A percentile compares a stretch with the other conserved stretches of the same genome.
Evolutionary conservation across 2,888 invertebrate species (phyloP).

Genomic region (Andrena minutula): DNA sequence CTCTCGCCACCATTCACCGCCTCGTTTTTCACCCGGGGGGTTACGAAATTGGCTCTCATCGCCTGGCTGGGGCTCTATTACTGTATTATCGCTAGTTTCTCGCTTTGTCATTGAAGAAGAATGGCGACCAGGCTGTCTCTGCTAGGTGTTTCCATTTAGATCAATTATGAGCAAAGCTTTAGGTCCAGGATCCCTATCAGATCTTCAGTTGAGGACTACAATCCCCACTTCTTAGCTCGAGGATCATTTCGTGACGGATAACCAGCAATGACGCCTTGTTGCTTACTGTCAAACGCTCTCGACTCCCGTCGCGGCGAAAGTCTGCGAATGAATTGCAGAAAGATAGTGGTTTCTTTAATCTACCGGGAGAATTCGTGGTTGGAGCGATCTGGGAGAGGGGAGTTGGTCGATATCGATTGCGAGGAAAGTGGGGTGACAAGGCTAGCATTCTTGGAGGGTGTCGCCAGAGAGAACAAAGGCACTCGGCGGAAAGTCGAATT

Average conservation of each 20-base stretch:
- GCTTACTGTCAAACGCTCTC: too few relatives aligned
- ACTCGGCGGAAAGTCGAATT: slow-evolving; percentile 72
- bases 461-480: slow-evolving; percentile 74
- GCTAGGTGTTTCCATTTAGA: too few relatives aligned
- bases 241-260: too few relatives aligned
- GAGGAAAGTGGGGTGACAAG: slow-evolving; percentile 74
- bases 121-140: too few relatives aligned
- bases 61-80: not conserved
- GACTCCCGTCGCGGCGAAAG: too few relatives aligned
- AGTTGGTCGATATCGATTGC: slow-evolving; percentile 34
- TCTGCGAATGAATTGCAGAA: not conserved
- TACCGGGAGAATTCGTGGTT: not conserved
- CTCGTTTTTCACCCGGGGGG: not conserved
- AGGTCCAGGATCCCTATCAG: too few relatives aligned
- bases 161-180: too few relatives aligned
- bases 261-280: too few relatives aligned
- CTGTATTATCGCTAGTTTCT: too few relatives aligned
- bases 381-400: not conserved
- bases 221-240: too few relatives aligned
- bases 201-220: too few relatives aligned
- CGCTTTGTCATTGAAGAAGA: too few relatives aligned
- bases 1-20: not conserved
- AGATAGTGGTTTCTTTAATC: slow-evolving; percentile 7
- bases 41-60: slow-evolving; percentile 27
- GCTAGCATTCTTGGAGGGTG: slow-evolving; percentile 76